A percentile compares a stretch with the other conserved stretches of the same genome.
phyloP scores from a whole-genome alignment of 2,888 invertebrate species.

The Xestia rhomboidea region DNA sequence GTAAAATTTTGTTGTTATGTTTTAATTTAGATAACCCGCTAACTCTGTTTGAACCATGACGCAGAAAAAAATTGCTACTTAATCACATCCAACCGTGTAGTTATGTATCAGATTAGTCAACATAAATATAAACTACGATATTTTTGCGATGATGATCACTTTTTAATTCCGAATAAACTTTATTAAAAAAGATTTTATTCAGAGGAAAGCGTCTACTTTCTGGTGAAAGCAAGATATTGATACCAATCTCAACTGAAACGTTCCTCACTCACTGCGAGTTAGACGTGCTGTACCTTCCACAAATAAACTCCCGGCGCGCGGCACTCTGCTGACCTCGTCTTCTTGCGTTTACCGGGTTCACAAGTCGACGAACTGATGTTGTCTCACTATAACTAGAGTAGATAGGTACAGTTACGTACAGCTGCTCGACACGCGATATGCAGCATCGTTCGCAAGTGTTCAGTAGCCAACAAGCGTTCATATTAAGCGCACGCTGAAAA shows the following conservation, averaged over 20 bases:
- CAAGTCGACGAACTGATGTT: slow-evolving; percentile 35
- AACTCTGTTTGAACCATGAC: not conserved
- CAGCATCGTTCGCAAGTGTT: slow-evolving; percentile 4
- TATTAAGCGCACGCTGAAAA: slow-evolving; percentile 19
- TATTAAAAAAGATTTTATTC: not conserved
- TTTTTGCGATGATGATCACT: not conserved
- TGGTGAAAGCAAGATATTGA: not conserved
- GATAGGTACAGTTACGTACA: slow-evolving; percentile 4
- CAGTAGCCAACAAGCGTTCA: slow-evolving; percentile 19
- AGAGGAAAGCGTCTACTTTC: not conserved
- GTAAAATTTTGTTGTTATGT: not conserved
- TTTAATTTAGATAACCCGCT: not conserved
- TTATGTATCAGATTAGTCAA: not conserved
- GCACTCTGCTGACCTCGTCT: not conserved
- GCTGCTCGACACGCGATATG: not conserved
- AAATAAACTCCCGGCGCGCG: not conserved
- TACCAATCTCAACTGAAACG: not conserved
- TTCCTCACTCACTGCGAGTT: not conserved
- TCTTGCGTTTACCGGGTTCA: not conserved
- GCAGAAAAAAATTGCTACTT: not conserved
- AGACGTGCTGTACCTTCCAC: not conserved
- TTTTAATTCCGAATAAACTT: not conserved
- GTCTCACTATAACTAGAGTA: not conserved
- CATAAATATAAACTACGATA: not conserved
- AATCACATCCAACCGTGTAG: not conserved